phyloP scores from a whole-genome alignment of 2,888 invertebrate species.

The Caenorhabditis sp. region DNA sequence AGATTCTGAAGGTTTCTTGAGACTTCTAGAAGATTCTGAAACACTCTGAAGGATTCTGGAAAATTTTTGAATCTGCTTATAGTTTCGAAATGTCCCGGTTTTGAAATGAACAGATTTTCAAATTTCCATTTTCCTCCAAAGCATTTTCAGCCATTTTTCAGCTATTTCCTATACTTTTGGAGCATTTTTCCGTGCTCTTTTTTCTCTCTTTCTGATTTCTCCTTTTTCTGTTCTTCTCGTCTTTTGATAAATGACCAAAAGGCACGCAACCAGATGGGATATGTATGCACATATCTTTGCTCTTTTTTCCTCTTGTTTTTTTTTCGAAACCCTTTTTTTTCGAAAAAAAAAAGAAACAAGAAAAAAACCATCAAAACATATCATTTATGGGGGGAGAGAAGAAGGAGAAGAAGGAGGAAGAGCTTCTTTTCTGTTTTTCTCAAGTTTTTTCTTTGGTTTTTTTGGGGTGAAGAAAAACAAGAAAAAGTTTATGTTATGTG shows the following conservation, averaged over 20 bases:
- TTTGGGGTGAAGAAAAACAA: background rate
- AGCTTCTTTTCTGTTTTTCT: slow-evolving; percentile 22
- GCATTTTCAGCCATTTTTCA: too few relatives aligned
- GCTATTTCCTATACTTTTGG: background rate
- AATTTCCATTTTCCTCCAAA: too few relatives aligned
- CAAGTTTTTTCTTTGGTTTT: background rate
- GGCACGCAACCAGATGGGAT: slow-evolving; percentile 9
- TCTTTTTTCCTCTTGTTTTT: slow-evolving; percentile 1
- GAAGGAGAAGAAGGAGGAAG: too few relatives aligned
- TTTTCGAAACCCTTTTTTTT: slow-evolving; percentile 9
- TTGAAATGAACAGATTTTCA: too few relatives aligned
- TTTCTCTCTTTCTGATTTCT: background rate
- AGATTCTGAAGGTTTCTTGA: too few relatives aligned
- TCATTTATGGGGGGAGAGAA: slow-evolving; percentile 45
- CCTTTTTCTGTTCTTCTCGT: background rate
- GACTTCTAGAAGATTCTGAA: too few relatives aligned
- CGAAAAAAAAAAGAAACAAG: background rate
- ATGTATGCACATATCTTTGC: background rate
- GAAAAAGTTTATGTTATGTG: background rate
- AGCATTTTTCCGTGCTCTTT: background rate
- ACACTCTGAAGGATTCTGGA: too few relatives aligned
- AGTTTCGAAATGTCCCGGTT: too few relatives aligned
- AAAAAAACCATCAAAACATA: slow-evolving; percentile 48
- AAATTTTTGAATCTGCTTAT: too few relatives aligned
- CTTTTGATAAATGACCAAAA: slow-evolving; percentile 35